These are phyloP conservation scores for Procambarus clarkii DNA, from an alignment of 1,140 invertebrate species.

Conservation along the genomic window DNA sequence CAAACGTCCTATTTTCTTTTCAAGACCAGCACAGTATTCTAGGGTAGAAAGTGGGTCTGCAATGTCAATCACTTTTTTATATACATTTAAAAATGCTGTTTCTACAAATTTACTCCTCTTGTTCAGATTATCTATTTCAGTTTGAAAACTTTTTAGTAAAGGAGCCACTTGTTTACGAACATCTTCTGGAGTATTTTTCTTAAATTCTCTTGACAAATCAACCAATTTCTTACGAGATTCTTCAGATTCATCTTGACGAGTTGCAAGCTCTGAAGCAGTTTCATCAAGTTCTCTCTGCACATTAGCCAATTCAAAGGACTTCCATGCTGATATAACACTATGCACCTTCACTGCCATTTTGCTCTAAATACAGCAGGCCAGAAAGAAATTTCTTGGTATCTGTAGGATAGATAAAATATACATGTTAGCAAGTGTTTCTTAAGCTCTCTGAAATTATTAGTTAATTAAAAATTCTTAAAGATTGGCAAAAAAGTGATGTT, in stretches of 20 bases:
- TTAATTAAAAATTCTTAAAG: neutral
- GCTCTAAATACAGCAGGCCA: conserved; percentile 28
- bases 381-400: conserved; percentile 39
- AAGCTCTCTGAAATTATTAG: conserved; percentile 64
- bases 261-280: conserved; percentile 78
- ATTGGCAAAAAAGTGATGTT: conserved; percentile 59
- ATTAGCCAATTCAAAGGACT: conserved; percentile 54
- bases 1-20: conserved; percentile 77
- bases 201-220: conserved; percentile 79
- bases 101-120: conserved; percentile 80
- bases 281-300: conserved; percentile 78
- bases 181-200: conserved; percentile 79
- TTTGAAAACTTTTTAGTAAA: conserved; percentile 79
- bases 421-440: conserved; percentile 60
- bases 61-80: conserved; percentile 79
- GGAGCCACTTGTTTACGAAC: conserved; percentile 78
- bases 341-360: conserved; percentile 72
- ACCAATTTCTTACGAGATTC: conserved; percentile 78
- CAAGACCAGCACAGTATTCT: conserved; percentile 77
- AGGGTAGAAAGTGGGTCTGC: conserved; percentile 77
- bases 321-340: conserved; percentile 67
- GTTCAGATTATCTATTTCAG: conserved; percentile 78
- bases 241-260: conserved; percentile 79
- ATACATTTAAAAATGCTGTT: conserved; percentile 78
- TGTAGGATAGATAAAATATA: conserved; percentile 41